phyloP scores from a whole-genome alignment of 2,888 invertebrate genomes.

The Amphipoea lucens region DNA sequence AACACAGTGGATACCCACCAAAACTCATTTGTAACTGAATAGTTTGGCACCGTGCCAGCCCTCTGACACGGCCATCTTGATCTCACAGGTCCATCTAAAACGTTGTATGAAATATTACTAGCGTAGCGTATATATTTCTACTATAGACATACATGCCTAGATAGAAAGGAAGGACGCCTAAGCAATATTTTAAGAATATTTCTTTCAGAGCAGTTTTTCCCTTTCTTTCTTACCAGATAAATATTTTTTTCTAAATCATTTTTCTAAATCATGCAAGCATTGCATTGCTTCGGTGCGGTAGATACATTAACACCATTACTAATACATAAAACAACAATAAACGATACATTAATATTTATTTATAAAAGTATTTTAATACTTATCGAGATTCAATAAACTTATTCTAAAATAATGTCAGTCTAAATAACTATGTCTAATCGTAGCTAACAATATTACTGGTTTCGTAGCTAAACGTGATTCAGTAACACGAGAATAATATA shows the following conservation, averaged over 20 bases:
- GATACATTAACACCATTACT: constrained; percentile 1
- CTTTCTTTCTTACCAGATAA: neutral
- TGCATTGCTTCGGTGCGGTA: neutral
- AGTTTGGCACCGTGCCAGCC: constrained; percentile 81
- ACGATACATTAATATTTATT: constrained; percentile 66
- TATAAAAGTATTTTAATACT: constrained; percentile 68
- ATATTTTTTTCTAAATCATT: neutral
- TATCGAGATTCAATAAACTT: constrained; percentile 70
- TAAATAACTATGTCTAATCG: constrained; percentile 67
- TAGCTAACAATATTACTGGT: constrained; percentile 50
- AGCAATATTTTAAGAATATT: constrained; percentile 8
- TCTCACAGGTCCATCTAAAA: constrained; percentile 72
- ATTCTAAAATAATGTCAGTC: constrained; percentile 75
- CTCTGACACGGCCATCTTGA: constrained; percentile 73
- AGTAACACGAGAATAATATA: constrained; percentile 13
- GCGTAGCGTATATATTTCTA: constrained; percentile 5
- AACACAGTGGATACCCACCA: constrained; percentile 62
- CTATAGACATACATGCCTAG: neutral
- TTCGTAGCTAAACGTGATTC: constrained; percentile 16
- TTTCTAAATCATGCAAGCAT: neutral
- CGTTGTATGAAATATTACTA: constrained; percentile 68
- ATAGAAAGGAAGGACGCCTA: constrained; percentile 1
- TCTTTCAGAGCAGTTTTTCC: neutral
- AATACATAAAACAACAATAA: constrained; percentile 44
- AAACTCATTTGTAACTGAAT: constrained; percentile 78